Evolutionary conservation across 2,113 vertebrate genomes (phyloP), one percentile per base, ranked within the genome.

Genomic region (Cyphotilapia sp.): DNA sequence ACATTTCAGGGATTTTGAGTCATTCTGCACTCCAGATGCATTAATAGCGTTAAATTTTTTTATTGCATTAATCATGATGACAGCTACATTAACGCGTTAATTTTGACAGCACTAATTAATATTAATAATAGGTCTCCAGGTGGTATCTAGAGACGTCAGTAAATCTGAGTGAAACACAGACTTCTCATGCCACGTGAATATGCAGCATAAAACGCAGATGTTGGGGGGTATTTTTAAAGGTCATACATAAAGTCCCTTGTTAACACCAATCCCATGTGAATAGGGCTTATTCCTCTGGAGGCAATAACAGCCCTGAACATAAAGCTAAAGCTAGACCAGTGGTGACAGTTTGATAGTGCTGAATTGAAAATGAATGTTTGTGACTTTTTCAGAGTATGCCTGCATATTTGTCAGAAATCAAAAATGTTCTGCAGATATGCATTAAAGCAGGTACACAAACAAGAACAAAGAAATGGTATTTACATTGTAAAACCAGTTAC

Each of bases 21-120:
- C 29, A 61, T 61, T 61, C 16, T 61, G 16, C 57, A 31, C 57
- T 61, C 57, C 14, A 61, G 57, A 61, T 61, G 9, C 29, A 10
- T 61, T 61, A 61, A 33, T 33, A 31, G 57, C 0, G 2, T 61
- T 6, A 9, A 0, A 2, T 0, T 0, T 6, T 27, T 61, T 61
- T 19, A 19, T 61, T 2, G 2, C 29, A 17, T 33, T 61, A 61
- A 61, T 61, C 57, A 33, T 61, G 16, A 61, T 61, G 57, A 61
- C 16, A 19, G 29, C 29, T 61, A 31, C 5, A 8, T 61, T 61
- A 61, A 33, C 5, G 0, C 1, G 3, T 61, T 61, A 33, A 61
- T 6, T 33, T 61, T 61, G 57, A 33, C 29, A 61, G 57, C 29
- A 33, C 9, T 19, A 19, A 63, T 63, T 63, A 63, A 49, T 78